phyloP scores from a whole-genome alignment of 2,797 vertebrate species.

The Enteromius radiatus region DNA sequence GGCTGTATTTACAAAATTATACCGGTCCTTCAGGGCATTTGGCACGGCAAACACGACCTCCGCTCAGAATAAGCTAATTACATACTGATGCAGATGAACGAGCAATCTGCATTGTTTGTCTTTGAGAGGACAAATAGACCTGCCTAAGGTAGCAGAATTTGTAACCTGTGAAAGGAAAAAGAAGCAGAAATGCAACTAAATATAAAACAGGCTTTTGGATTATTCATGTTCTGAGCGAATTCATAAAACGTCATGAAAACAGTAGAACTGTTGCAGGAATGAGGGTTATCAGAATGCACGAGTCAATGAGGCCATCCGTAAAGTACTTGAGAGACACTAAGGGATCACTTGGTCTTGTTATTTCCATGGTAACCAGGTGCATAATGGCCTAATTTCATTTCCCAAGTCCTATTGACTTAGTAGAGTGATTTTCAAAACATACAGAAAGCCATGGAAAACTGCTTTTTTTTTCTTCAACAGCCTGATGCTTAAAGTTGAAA shows the following conservation, averaged over 20 bases:
- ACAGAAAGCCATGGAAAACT: conserved; percentile 7
- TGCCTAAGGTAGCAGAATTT: conserved; percentile 21
- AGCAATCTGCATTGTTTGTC: conserved; percentile 30
- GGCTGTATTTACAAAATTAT: conserved; percentile 27
- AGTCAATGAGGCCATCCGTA: conserved; percentile 49
- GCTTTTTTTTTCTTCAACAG: neutral
- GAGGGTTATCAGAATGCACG: conserved; percentile 49
- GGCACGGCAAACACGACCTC: conserved; percentile 22
- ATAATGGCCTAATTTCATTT: conserved; percentile 45
- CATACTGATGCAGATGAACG: conserved; percentile 33
- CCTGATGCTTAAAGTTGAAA: neutral
- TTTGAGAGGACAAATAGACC: conserved; percentile 33
- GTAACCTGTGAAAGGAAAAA: conserved; percentile 8
- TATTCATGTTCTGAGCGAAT: conserved; percentile 6
- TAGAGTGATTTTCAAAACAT: conserved; percentile 33
- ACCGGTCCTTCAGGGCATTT: conserved; percentile 23
- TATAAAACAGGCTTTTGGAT: neutral
- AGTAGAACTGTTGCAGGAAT: conserved; percentile 11
- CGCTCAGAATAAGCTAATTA: conserved; percentile 26
- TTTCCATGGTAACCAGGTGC: conserved; percentile 52
- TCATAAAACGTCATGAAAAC: conserved; percentile 9
- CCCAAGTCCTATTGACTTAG: conserved; percentile 25
- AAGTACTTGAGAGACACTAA: conserved; percentile 40
- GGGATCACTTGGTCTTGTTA: conserved; percentile 45
- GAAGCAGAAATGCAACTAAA: neutral